Base-by-base conservation (phyloP, 2,113 vertebrate species). In the Aegotheles bennettii region DNA sequence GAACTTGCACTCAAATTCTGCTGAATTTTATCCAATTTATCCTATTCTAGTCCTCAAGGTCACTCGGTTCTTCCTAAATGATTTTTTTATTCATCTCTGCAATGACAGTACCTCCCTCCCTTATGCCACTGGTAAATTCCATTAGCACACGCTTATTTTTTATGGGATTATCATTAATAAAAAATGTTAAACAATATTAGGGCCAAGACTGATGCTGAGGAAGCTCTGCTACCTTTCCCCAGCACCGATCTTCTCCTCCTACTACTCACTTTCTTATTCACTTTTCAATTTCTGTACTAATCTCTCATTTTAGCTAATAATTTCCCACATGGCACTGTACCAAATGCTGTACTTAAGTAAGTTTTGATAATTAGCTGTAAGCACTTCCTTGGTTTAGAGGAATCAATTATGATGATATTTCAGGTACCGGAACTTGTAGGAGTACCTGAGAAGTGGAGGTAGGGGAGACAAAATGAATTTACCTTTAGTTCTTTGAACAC, bases 311-410 rank as follows among this genome's bases (percentile, higher is more conserved):
- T 89, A 92, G 69, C 43, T 93, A 84, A 89, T 74, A 87, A 76
- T 89, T 97, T 93, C 60, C 56, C 57, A 79, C 87, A 60, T 53
- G 87, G 74, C 89, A 26, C 60, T 68, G 53, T 82, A 92, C 64
- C 64, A 95, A 93, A 81, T 75, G 69, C 51, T 91, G 38, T 51
- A 53, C 89, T 93, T 84, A 82, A 79, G 53, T 84, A 82, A 79
- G 53, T 68, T 93, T 87, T 73, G 61, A 79, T 89, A 95, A 95
- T 94, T 79, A 91, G 50, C 77, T 87, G 40, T 68, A 89, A 96
- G 69, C 20, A 84, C 74, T 89, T 95, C 79, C 78, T 96, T 97
- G 92, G 84, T 89, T 81, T 93, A 91, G 57, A 94, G 95, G 89
- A 93, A 94, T 94, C 81, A 96, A 67, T 93, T 69, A 78, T 33